A percentile compares a stretch with the other conserved stretches of the same genome.
phyloP scores from a whole-genome alignment of 2,797 vertebrate genomes.

The Clamator glandarius region DNA sequence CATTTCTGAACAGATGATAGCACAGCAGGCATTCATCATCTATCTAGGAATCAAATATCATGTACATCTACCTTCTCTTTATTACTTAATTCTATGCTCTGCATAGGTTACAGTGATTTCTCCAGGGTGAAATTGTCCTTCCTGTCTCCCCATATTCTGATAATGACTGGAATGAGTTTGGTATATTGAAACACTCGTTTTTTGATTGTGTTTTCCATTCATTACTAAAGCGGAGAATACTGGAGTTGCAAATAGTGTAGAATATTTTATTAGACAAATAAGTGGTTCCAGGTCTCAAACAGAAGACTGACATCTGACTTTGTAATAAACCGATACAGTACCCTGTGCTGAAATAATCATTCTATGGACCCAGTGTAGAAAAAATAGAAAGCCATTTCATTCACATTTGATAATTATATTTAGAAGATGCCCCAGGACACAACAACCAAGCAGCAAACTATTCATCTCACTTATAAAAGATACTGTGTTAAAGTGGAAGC shows the following conservation, averaged over 20 bases:
- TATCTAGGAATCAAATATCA: conserved; percentile 42
- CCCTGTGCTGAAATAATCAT: conserved; percentile 7
- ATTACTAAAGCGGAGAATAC: conserved; percentile 40
- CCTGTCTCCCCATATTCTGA: conserved; percentile 22
- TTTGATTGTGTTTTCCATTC: conserved; percentile 39
- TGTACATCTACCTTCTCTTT: conserved; percentile 31
- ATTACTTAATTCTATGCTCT: conserved; percentile 20
- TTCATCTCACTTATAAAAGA: conserved; percentile 43
- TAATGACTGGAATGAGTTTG: conserved; percentile 45
- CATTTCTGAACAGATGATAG: conserved; percentile 38
- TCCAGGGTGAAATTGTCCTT: conserved; percentile 53
- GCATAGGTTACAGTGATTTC: conserved; percentile 57
- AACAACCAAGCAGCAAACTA: conserved; percentile 24
- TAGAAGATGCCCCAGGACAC: conserved; percentile 51
- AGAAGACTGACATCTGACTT: conserved; percentile 13
- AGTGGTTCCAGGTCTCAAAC: conserved; percentile 11
- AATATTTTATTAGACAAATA: conserved; percentile 58
- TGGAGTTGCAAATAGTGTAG: conserved; percentile 11
- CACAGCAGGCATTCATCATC: conserved; percentile 1
- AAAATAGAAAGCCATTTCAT: conserved; percentile 5
- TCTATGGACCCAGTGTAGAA: background rate
- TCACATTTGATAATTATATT: conserved; percentile 55
- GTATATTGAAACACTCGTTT: conserved; percentile 39
- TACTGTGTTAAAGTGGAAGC: conserved; percentile 14
- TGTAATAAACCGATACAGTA: background rate